These are phyloP conservation scores for Zaprionus ghesquierei DNA, from an alignment of 1,140 invertebrate genomes.

Conservation along the genomic window DNA sequence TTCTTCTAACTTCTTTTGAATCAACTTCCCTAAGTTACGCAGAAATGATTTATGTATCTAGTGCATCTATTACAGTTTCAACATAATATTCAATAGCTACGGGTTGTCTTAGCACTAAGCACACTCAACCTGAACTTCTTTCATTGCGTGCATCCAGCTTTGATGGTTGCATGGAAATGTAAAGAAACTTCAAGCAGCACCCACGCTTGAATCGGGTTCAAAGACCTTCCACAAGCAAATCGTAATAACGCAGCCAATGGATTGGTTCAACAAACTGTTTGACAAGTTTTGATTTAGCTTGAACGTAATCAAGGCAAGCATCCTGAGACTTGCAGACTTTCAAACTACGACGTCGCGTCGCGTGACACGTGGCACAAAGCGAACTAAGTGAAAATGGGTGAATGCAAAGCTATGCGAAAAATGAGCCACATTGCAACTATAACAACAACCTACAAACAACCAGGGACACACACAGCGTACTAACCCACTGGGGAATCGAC, in stretches of 20 bases:
- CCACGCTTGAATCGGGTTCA: constrained; percentile 55
- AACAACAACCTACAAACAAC: constrained; percentile 81
- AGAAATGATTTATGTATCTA: neutral
- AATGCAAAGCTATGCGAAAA: constrained; percentile 50
- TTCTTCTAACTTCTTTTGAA: neutral
- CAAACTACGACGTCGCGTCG: constrained; percentile 37
- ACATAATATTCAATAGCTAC: neutral
- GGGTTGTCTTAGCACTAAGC: neutral
- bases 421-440: constrained; percentile 67
- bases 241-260: constrained; percentile 42
- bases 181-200: constrained; percentile 3
- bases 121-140: too few species aligned
- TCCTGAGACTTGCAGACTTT: constrained; percentile 8
- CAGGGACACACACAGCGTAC: constrained; percentile 36
- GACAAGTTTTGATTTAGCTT: constrained; percentile 55
- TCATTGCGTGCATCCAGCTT: neutral
- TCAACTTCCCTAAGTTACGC: neutral
- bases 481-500: neutral
- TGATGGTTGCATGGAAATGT: too few species aligned
- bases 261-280: constrained; percentile 71
- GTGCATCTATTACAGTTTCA: neutral
- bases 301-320: constrained; percentile 44
- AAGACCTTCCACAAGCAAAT: constrained; percentile 61
- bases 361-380: constrained; percentile 43
- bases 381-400: constrained; percentile 27